These are phyloP conservation scores for Coluber constrictor DNA, from an alignment of 2,797 vertebrate species.

Conservation along the genomic window DNA sequence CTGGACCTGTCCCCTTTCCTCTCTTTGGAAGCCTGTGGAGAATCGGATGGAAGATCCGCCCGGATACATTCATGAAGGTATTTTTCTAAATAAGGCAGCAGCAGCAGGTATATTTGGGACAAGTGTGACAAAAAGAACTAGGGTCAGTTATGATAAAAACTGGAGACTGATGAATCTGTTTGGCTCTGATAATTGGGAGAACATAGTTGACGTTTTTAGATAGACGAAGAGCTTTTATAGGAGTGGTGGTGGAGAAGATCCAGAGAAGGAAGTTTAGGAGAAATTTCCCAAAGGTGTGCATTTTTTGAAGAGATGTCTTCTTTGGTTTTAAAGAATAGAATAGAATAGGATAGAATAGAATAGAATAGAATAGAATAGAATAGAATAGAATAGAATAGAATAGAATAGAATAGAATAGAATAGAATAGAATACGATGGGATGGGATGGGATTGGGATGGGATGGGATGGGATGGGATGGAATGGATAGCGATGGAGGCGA, in stretches of 20 bases:
- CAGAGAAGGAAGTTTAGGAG: background rate
- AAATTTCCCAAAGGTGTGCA: background rate
- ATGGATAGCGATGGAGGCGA: too few species aligned
- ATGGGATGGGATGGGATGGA: too few species aligned
- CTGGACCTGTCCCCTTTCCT: conserved; percentile 62
- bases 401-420: too few species aligned
- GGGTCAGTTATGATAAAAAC: background rate
- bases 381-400: too few species aligned
- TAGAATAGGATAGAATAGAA: too few species aligned
- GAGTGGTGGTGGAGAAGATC: background rate
- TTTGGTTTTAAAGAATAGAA: background rate
- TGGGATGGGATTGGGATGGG: too few species aligned
- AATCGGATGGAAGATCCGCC: conserved; percentile 61
- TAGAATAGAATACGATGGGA: too few species aligned
- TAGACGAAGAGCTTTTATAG: background rate
- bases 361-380: too few species aligned
- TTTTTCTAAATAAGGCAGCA: background rate
- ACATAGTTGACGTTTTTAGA: background rate
- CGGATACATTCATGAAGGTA: conserved; percentile 62
- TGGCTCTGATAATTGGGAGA: background rate
- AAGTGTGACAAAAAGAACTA: background rate
- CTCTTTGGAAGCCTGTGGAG: conserved; percentile 67
- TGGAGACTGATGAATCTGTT: background rate
- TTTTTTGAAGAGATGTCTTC: background rate
- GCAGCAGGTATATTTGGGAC: background rate